These are phyloP conservation scores for Sternarchorhynchus goeldii DNA, from an alignment of 2,797 vertebrate genomes.

Conservation along the genomic window DNA sequence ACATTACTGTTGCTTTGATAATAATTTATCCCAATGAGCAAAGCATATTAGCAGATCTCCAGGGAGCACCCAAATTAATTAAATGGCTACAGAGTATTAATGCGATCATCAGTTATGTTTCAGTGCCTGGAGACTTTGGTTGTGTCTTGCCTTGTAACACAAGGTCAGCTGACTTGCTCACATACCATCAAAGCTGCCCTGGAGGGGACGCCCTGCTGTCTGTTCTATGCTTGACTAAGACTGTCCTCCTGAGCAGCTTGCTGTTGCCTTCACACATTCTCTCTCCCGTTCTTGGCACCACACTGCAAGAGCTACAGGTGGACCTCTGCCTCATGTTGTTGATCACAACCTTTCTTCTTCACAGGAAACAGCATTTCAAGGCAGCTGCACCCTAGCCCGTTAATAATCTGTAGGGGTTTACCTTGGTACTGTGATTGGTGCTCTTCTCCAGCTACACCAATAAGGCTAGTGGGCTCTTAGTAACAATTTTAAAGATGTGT, in stretches of 20 bases:
- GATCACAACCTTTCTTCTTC: no score
- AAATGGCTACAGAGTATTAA: conserved; percentile 10
- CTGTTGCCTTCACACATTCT: neutral
- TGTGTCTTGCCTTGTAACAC: neutral
- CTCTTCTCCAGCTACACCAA: conserved; percentile 6
- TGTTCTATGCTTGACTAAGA: neutral
- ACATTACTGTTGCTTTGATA: conserved; percentile 26
- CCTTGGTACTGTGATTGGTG: conserved; percentile 17
- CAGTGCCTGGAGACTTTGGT: neutral
- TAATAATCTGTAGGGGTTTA: neutral
- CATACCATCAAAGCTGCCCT: neutral
- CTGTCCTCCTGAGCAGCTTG: neutral
- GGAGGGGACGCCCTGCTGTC: neutral
- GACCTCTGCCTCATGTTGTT: neutral
- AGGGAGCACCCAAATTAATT: conserved; percentile 22
- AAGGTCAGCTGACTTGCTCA: conserved; percentile 4
- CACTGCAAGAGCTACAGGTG: conserved; percentile 24
- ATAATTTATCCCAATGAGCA: conserved; percentile 31
- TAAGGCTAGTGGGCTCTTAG: neutral
- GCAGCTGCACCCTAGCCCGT: neutral
- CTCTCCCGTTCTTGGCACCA: neutral
- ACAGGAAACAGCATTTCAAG: conserved; percentile 4
- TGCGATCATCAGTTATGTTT: conserved; percentile 17
- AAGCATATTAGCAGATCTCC: conserved; percentile 25
- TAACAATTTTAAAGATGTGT: neutral